Conservation (phyloP, 2,888 invertebrate species). For the Oligia latruncula region DNA sequence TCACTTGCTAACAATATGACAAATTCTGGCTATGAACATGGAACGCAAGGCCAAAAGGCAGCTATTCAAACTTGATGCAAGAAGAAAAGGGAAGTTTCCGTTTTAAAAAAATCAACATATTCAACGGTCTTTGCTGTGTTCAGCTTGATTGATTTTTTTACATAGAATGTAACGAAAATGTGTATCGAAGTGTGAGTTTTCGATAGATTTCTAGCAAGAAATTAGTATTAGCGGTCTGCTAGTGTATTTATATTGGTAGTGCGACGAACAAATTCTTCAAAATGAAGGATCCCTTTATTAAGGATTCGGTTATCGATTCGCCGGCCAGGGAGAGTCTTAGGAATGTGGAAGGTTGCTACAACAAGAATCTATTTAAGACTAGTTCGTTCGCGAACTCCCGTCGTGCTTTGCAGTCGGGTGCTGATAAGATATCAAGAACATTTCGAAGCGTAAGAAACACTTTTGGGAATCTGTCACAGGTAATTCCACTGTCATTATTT, state of each 20-base stretch:
- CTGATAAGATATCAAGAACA: slow-evolving; percentile 92
- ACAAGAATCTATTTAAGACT: slow-evolving; percentile 84
- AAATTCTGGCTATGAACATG: neutral
- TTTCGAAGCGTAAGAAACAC: slow-evolving; percentile 92
- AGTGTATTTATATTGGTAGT: slow-evolving; percentile 54
- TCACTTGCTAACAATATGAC: neutral
- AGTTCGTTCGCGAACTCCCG: slow-evolving; percentile 91
- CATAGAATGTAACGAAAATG: slow-evolving; percentile 65
- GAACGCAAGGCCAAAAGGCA: slow-evolving; percentile 44
- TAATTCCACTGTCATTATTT: slow-evolving; percentile 68
- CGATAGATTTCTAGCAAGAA: slow-evolving; percentile 50
- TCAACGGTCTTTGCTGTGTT: slow-evolving; percentile 72
- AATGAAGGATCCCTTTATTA: slow-evolving; percentile 87
- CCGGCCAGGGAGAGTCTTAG: slow-evolving; percentile 83
- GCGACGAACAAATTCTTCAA: slow-evolving; percentile 62
- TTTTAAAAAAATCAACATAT: slow-evolving; percentile 71
- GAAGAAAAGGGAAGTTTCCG: slow-evolving; percentile 54
- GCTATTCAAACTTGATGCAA: slow-evolving; percentile 2
- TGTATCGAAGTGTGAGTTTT: slow-evolving; percentile 71
- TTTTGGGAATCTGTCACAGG: slow-evolving; percentile 92
- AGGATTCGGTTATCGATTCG: slow-evolving; percentile 85
- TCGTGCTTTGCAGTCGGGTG: slow-evolving; percentile 91
- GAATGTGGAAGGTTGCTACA: slow-evolving; percentile 86
- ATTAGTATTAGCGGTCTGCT: slow-evolving; percentile 43
- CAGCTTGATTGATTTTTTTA: slow-evolving; percentile 68